A percentile compares a stretch with the other conserved stretches of the same genome.
These are phyloP conservation scores for Drosophila leontia DNA, from an alignment of 1,140 invertebrate genomes.

Conservation along the genomic window DNA sequence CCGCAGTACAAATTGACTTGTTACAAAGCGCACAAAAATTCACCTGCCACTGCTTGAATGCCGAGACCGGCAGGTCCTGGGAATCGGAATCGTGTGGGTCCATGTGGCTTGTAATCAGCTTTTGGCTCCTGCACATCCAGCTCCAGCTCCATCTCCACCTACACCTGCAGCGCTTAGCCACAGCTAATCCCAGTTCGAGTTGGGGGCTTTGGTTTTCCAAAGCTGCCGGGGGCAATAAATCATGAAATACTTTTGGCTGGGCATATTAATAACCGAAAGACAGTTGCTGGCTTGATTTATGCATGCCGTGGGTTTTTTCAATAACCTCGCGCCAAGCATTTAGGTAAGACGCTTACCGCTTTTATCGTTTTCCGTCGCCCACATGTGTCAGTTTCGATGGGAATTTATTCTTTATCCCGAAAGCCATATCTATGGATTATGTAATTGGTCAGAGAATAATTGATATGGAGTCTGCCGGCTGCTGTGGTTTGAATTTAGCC, in stretches of 20 bases:
- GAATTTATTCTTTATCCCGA: conserved; percentile 34
- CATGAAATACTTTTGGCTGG: conserved; percentile 62
- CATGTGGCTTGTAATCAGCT: conserved; percentile 51
- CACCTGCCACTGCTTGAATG: conserved; percentile 17
- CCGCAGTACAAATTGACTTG: conserved; percentile 72
- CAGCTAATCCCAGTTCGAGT: conserved; percentile 53
- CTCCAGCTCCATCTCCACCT: background rate
- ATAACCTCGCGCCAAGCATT: conserved; percentile 39
- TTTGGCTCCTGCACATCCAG: conserved; percentile 31
- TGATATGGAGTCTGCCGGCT: conserved; percentile 1
- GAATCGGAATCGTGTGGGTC: background rate
- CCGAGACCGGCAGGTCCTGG: background rate
- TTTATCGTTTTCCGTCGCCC: conserved; percentile 22
- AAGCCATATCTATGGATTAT: conserved; percentile 20
- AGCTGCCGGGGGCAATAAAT: conserved; percentile 61
- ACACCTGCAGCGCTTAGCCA: conserved; percentile 26
- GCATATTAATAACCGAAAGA: conserved; percentile 76
- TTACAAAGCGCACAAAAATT: conserved; percentile 40
- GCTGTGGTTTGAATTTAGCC: background rate
- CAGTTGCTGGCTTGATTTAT: conserved; percentile 75
- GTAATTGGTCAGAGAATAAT: conserved; percentile 33
- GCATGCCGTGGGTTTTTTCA: conserved; percentile 45
- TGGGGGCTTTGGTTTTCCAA: conserved; percentile 26
- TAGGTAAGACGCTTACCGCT: conserved; percentile 44
- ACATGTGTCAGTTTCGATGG: conserved; percentile 35